Conservation (phyloP, 2,888 invertebrate genomes). For the Tyria jacobaeae region DNA sequence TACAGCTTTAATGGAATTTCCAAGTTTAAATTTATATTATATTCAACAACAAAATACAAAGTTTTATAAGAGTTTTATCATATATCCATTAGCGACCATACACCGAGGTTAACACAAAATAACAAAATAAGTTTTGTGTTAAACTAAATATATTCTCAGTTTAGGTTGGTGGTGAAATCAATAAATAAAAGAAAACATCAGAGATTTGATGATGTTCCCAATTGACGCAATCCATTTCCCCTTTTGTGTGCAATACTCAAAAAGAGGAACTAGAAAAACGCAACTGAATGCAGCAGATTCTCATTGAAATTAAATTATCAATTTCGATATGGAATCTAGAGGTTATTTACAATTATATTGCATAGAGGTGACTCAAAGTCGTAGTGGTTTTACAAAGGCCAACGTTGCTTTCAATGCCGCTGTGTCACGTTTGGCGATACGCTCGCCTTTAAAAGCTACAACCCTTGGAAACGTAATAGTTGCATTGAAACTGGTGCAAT, state of each 20-base stretch:
- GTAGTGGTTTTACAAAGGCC: conserved; percentile 35
- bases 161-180: conserved; percentile 13
- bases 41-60: conserved; percentile 36
- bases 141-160: conserved; percentile 27
- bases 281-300: conserved; percentile 25
- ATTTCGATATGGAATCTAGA: conserved; percentile 30
- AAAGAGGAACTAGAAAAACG: conserved; percentile 26
- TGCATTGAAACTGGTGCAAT: conserved; percentile 33
- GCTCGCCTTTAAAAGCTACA: conserved; percentile 26
- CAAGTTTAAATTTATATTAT: conserved; percentile 35
- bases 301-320: conserved; percentile 27
- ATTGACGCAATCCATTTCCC: conserved; percentile 32
- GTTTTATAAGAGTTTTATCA: conserved; percentile 35
- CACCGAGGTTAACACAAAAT: no score
- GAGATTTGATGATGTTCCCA: conserved; percentile 15
- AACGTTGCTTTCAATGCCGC: conserved; percentile 28
- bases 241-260: conserved; percentile 26
- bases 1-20: conserved; percentile 34
- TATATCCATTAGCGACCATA: conserved; percentile 32
- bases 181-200: conserved; percentile 4
- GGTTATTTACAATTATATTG: conserved; percentile 44
- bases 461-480: conserved; percentile 19
- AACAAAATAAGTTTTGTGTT: conserved; percentile 18
- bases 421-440: conserved; percentile 29
- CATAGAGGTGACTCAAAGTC: conserved; percentile 44